Evolutionary conservation across 2,113 vertebrate genomes (phyloP).

Genomic region (Eretmochelys imbricata): DNA sequence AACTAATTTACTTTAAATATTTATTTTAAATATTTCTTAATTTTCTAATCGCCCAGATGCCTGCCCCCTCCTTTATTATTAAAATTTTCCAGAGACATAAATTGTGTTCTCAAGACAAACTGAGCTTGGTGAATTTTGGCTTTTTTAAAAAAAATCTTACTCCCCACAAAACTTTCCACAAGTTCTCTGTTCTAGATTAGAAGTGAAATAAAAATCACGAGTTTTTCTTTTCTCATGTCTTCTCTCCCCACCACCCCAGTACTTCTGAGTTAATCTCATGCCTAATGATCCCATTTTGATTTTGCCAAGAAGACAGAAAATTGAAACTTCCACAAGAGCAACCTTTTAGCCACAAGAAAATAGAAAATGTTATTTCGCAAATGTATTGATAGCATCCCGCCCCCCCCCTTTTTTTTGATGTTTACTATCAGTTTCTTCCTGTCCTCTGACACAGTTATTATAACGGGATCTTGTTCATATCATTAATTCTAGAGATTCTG

Average conservation of each 20-base stretch:
- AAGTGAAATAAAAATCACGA: neutral
- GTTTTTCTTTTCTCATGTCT: neutral
- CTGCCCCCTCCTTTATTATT: neutral
- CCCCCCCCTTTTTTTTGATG: neutral
- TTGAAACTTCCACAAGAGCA: neutral
- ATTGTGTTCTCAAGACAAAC: neutral
- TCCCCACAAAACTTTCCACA: neutral
- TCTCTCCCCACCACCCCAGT: neutral
- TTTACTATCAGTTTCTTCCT: neutral
- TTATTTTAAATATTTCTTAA: neutral
- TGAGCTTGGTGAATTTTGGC: neutral
- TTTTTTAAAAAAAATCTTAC: neutral
- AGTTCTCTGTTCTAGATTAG: neutral
- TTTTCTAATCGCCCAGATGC: neutral
- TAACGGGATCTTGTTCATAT: neutral
- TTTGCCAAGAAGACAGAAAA: conserved; percentile 1
- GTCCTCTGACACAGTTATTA: neutral
- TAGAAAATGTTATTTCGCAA: neutral
- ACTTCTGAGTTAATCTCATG: neutral
- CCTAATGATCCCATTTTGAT: neutral
- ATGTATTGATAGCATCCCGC: neutral
- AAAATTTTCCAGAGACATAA: neutral
- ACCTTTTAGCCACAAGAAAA: neutral
- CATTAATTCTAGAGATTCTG: neutral
- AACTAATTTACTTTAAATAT: neutral